Evolutionary conservation across 2,888 invertebrate species (phyloP).

Genomic region (Sylvicola fuscatus): DNA sequence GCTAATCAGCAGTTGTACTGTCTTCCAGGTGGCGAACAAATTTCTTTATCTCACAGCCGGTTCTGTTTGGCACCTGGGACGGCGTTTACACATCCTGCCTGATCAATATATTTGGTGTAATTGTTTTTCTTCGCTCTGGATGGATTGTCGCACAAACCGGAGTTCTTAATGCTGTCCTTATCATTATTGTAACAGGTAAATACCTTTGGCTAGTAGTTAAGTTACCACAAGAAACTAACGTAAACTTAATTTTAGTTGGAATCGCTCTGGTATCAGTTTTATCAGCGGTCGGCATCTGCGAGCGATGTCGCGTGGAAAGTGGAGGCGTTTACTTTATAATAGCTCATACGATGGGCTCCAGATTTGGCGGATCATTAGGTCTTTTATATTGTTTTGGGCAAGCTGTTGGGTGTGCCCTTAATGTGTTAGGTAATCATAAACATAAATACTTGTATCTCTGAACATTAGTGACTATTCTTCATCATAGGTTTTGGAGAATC

Average conservation of each 20-base stretch:
- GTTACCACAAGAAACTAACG: no score
- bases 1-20: no score
- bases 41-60: slow-evolving; percentile 89
- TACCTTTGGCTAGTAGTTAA: no score
- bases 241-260: no score
- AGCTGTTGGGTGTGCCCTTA: slow-evolving; percentile 91
- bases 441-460: not conserved
- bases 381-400: slow-evolving; percentile 89
- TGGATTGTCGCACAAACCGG: slow-evolving; percentile 94
- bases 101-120: slow-evolving; percentile 94
- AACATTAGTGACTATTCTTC: not conserved
- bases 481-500: slow-evolving; percentile 92
- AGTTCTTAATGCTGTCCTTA: slow-evolving; percentile 55
- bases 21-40: slow-evolving; percentile 91
- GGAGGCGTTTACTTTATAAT: slow-evolving; percentile 95
- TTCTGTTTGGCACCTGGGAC: slow-evolving; percentile 88
- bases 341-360: slow-evolving; percentile 82
- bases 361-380: slow-evolving; percentile 83
- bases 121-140: slow-evolving; percentile 88
- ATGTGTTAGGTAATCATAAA: slow-evolving; percentile 60
- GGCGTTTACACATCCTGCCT: slow-evolving; percentile 95
- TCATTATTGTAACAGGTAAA: slow-evolving; percentile 62
- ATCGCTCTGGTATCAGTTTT: slow-evolving; percentile 82
- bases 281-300: slow-evolving; percentile 92
- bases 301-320: slow-evolving; percentile 82